Evolutionary conservation across 2,113 vertebrate species (phyloP).

Genomic region (Plestiodon gilberti): DNA sequence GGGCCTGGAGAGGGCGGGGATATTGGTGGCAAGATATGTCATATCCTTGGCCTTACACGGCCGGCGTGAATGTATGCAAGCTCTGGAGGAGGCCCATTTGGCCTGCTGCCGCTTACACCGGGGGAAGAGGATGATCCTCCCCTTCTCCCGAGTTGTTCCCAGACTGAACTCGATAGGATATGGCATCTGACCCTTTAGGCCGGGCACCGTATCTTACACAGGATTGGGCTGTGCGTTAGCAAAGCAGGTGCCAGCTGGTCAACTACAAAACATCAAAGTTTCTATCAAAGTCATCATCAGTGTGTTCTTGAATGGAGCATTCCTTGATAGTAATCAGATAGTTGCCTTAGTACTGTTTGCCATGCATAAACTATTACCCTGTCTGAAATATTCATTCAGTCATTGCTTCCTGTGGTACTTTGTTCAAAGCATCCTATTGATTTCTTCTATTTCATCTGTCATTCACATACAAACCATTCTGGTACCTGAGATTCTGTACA

Average conservation of each 20-base stretch:
- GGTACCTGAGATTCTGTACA: constrained; percentile 10
- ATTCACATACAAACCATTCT: constrained; percentile 45
- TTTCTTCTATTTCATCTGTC: constrained; percentile 59
- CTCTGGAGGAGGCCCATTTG: too few species aligned
- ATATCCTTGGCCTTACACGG: too few species aligned
- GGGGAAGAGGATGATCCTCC: too few species aligned
- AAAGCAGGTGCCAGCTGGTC: neutral
- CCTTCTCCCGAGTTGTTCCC: too few species aligned
- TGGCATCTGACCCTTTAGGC: too few species aligned
- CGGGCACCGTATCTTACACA: too few species aligned
- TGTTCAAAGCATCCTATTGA: constrained; percentile 59
- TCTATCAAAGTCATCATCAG: constrained; percentile 40
- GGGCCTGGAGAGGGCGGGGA: too few species aligned
- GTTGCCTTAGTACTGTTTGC: constrained; percentile 41
- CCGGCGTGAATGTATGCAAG: too few species aligned
- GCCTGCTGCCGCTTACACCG: too few species aligned
- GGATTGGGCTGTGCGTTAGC: too few species aligned
- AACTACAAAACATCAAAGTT: neutral
- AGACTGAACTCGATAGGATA: too few species aligned
- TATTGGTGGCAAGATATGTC: too few species aligned
- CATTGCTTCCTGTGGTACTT: constrained; percentile 46
- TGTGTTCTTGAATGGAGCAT: neutral
- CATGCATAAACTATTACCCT: constrained; percentile 31
- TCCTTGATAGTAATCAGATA: constrained; percentile 32
- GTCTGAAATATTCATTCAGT: constrained; percentile 34